Conservation (phyloP, 2,888 invertebrate genomes). For the Brenthis hecate region DNA sequence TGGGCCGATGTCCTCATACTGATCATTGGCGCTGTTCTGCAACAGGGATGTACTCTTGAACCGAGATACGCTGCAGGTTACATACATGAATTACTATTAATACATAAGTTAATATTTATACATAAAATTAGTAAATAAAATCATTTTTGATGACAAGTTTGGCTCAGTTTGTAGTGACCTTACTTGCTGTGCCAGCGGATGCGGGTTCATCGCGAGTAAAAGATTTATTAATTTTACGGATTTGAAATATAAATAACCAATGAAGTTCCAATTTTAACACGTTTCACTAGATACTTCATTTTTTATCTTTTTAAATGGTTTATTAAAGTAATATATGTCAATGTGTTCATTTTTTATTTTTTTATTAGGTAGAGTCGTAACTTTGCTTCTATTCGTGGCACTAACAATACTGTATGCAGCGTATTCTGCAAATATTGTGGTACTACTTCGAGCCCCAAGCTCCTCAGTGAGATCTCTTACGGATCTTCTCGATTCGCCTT, state of each 20-base stretch:
- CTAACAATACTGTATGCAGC: constrained; percentile 85
- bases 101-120: not conserved
- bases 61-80: constrained; percentile 75
- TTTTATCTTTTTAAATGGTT: too few relatives aligned
- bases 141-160: too few relatives aligned
- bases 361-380: constrained; percentile 77
- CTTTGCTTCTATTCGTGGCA: constrained; percentile 82
- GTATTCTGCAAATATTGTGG: constrained; percentile 85
- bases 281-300: too few relatives aligned
- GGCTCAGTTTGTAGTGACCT: too few relatives aligned
- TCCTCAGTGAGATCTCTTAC: constrained; percentile 82
- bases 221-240: too few relatives aligned
- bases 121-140: too few relatives aligned
- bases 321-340: too few relatives aligned
- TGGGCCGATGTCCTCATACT: constrained; percentile 80
- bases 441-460: constrained; percentile 85
- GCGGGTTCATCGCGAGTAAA: too few relatives aligned
- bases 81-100: not conserved
- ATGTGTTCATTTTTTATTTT: not conserved
- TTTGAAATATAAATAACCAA: too few relatives aligned
- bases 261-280: too few relatives aligned
- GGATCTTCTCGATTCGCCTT: constrained; percentile 83
- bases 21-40: constrained; percentile 82
- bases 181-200: too few relatives aligned
- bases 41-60: constrained; percentile 82